These are phyloP conservation scores for Drosophila trichaetosa DNA, from an alignment of 2,888 invertebrate species.

Conservation along the genomic window DNA sequence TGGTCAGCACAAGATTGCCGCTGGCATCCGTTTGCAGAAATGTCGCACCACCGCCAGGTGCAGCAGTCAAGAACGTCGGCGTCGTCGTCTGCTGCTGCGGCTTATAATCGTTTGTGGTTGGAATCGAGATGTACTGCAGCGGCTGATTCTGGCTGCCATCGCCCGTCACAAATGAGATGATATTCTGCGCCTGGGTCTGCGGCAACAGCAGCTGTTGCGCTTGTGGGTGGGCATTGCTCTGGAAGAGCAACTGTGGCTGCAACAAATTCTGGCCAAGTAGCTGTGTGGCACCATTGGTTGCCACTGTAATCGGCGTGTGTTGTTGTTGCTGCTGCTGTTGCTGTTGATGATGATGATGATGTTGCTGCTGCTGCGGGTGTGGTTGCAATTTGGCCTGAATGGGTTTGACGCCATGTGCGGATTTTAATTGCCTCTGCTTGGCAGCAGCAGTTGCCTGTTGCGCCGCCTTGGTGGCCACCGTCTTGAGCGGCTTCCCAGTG, in stretches of 20 bases:
- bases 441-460: slow-evolving; percentile 77
- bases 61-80: slow-evolving; percentile 84
- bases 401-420: slow-evolving; percentile 72
- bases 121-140: slow-evolving; percentile 90
- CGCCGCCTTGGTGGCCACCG: slow-evolving; percentile 75
- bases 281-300: slow-evolving; percentile 54
- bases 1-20: slow-evolving; percentile 87
- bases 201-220: slow-evolving; percentile 83
- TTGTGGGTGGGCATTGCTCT: slow-evolving; percentile 64
- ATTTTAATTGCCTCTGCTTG: slow-evolving; percentile 76
- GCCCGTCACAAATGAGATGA: slow-evolving; percentile 85
- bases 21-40: slow-evolving; percentile 87
- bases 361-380: slow-evolving; percentile 49
- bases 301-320: slow-evolving; percentile 65
- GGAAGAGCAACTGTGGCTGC: slow-evolving; percentile 74
- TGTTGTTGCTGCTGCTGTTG: slow-evolving; percentile 47
- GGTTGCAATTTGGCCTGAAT: slow-evolving; percentile 78
- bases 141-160: slow-evolving; percentile 86
- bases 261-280: slow-evolving; percentile 69
- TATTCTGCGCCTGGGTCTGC: slow-evolving; percentile 84
- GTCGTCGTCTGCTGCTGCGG: slow-evolving; percentile 82
- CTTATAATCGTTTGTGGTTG: slow-evolving; percentile 87
- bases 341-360: slow-evolving; percentile 50
- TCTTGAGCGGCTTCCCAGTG: slow-evolving; percentile 74
- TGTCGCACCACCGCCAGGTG: slow-evolving; percentile 86